Evolutionary conservation across 2,888 invertebrate species (phyloP).

Genomic region (Phyllotreta cruciferae): DNA sequence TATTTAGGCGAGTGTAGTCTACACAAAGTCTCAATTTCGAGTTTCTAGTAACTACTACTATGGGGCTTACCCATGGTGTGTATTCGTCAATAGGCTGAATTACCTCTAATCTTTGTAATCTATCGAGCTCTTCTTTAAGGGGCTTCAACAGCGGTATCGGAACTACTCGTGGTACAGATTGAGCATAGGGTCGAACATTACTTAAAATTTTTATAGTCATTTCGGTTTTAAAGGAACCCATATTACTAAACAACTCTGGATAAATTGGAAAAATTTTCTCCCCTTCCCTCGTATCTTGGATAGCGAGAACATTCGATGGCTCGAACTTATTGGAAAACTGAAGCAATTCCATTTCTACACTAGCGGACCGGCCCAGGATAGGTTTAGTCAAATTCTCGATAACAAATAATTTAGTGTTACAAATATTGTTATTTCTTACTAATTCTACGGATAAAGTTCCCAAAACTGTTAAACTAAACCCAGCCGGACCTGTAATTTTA

Average conservation of each 20-base stretch:
- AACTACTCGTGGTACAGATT: slow-evolving; percentile 37
- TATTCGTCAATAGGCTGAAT: slow-evolving; percentile 34
- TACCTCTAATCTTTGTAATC: slow-evolving; percentile 34
- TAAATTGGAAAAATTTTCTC: slow-evolving; percentile 15
- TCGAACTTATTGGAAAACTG: background rate
- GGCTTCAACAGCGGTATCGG: slow-evolving; percentile 38
- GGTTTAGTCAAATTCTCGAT: slow-evolving; percentile 28
- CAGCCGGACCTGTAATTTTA: slow-evolving; percentile 32
- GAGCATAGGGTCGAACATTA: slow-evolving; percentile 30
- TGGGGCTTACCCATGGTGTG: slow-evolving; percentile 36
- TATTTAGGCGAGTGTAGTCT: slow-evolving; percentile 40
- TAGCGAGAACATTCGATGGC: slow-evolving; percentile 3
- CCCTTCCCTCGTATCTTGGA: no score
- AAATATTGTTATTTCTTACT: slow-evolving; percentile 7
- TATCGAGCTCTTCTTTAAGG: slow-evolving; percentile 36
- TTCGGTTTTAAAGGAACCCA: slow-evolving; percentile 34
- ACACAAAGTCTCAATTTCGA: slow-evolving; percentile 33
- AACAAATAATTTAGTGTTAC: slow-evolving; percentile 28
- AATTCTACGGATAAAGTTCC: background rate
- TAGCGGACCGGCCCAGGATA: slow-evolving; percentile 29
- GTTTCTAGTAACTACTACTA: slow-evolving; percentile 37
- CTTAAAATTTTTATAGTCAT: slow-evolving; percentile 26
- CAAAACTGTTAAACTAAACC: slow-evolving; percentile 9
- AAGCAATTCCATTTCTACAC: slow-evolving; percentile 23
- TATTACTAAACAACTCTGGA: slow-evolving; percentile 27